phyloP scores from a whole-genome alignment of 2,113 vertebrate genomes.

The Oceanodroma tethys region DNA sequence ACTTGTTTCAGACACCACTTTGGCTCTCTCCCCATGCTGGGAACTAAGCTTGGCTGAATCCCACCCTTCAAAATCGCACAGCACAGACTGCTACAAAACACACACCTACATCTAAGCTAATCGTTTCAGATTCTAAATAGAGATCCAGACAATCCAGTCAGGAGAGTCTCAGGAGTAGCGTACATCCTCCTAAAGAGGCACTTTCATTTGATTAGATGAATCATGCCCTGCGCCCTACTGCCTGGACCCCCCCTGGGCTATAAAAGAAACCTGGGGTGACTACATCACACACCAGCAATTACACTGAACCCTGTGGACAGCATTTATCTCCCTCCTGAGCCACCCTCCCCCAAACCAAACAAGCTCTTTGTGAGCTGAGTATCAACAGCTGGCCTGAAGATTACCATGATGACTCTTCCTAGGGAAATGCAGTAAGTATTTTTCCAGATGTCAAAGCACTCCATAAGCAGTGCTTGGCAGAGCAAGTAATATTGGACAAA shows the following conservation, averaged over 20 bases:
- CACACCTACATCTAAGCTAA: not conserved
- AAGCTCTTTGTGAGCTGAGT: not conserved
- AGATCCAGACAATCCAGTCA: not conserved
- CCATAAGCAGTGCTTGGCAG: not conserved
- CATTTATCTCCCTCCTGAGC: not conserved
- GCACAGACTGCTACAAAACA: not conserved
- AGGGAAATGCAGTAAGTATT: not conserved
- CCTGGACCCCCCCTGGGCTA: accelerated
- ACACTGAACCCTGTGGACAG: accelerated
- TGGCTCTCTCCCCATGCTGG: not conserved
- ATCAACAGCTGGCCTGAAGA: conserved; percentile 2
- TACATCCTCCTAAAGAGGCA: not conserved
- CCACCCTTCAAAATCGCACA: not conserved
- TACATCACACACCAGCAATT: not conserved
- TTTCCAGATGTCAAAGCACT: conserved; percentile 4
- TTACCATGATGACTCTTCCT: not conserved
- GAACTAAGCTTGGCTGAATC: not conserved
- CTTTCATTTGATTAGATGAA: not conserved
- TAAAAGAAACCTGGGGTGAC: not conserved
- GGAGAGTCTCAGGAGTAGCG: not conserved
- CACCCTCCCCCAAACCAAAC: not conserved
- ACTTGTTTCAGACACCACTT: not conserved
- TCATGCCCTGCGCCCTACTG: not conserved
- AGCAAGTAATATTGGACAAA: not conserved
- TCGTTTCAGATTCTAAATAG: not conserved